These are phyloP conservation scores for Neodiprion lecontei DNA, from an alignment of 1,140 invertebrate species.

Conservation along the genomic window DNA sequence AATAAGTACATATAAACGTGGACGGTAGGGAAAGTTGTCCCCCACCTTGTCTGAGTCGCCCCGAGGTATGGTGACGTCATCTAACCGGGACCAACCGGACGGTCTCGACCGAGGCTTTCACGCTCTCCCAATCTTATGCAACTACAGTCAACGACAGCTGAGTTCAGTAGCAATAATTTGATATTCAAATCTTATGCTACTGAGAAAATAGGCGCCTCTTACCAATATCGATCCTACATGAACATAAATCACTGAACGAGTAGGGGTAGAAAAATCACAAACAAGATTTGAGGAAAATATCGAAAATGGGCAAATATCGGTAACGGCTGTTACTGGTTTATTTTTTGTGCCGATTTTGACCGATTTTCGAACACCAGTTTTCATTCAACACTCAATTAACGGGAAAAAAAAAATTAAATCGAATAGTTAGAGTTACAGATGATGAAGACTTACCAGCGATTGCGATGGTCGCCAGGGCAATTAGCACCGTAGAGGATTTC, in stretches of 20 bases:
- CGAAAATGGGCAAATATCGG: not conserved
- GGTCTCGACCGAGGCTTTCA: slow-evolving; percentile 53
- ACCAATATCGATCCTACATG: no score
- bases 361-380: not conserved
- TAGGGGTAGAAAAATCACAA: not conserved
- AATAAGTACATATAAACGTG: not conserved
- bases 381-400: not conserved
- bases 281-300: not conserved
- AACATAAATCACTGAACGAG: no score
- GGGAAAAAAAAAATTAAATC: no score
- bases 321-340: not conserved
- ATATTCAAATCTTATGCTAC: no score
- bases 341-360: not conserved
- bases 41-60: slow-evolving; percentile 33
- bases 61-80: slow-evolving; percentile 54
- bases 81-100: slow-evolving; percentile 48
- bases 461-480: slow-evolving; percentile 39
- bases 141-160: slow-evolving; percentile 37
- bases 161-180: not conserved
- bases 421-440: not conserved
- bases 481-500: slow-evolving; percentile 49
- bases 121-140: slow-evolving; percentile 60
- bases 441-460: slow-evolving; percentile 47
- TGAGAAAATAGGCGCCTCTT: no score
- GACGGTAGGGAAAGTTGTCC: slow-evolving; percentile 53